phyloP scores from a whole-genome alignment of 2,113 vertebrate species.

The Dicentrarchus labrax region DNA sequence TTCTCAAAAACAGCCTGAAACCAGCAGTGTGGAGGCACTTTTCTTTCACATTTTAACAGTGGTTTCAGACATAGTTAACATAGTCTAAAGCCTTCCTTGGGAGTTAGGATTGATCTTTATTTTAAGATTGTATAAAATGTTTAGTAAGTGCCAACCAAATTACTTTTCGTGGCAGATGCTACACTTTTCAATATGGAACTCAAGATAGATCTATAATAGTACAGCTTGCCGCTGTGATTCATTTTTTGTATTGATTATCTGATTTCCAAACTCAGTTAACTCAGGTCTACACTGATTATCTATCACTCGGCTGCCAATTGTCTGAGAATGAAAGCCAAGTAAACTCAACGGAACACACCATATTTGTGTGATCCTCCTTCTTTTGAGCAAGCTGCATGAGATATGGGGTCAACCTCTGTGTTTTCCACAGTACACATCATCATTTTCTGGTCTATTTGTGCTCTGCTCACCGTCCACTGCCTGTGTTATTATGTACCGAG shows the following conservation, averaged over 20 bases:
- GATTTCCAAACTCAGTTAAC: slow-evolving; percentile 42
- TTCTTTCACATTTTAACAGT: neutral
- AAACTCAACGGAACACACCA: slow-evolving; percentile 33
- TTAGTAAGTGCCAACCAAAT: neutral
- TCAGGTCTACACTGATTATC: slow-evolving; percentile 38
- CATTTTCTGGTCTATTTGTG: slow-evolving; percentile 60
- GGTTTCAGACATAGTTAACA: slow-evolving; percentile 3
- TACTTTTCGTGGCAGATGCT: neutral
- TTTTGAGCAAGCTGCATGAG: slow-evolving; percentile 52
- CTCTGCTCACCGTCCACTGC: slow-evolving; percentile 28
- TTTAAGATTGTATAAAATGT: neutral
- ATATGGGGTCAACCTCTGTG: slow-evolving; percentile 42
- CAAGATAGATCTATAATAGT: slow-evolving; percentile 2
- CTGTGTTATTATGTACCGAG: slow-evolving; percentile 49
- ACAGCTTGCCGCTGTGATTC: slow-evolving; percentile 12
- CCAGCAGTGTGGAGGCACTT: neutral
- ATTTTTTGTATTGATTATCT: slow-evolving; percentile 50
- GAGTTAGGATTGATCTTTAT: neutral
- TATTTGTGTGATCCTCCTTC: slow-evolving; percentile 39
- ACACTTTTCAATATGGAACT: neutral
- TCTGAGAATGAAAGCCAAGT: slow-evolving; percentile 42
- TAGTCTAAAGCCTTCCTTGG: neutral
- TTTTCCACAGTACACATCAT: slow-evolving; percentile 57
- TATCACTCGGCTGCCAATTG: slow-evolving; percentile 54
- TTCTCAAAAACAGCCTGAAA: neutral